Evolutionary conservation across 2,888 invertebrate genomes (phyloP).

Genomic region (Acanthosepion pharaonis): DNA sequence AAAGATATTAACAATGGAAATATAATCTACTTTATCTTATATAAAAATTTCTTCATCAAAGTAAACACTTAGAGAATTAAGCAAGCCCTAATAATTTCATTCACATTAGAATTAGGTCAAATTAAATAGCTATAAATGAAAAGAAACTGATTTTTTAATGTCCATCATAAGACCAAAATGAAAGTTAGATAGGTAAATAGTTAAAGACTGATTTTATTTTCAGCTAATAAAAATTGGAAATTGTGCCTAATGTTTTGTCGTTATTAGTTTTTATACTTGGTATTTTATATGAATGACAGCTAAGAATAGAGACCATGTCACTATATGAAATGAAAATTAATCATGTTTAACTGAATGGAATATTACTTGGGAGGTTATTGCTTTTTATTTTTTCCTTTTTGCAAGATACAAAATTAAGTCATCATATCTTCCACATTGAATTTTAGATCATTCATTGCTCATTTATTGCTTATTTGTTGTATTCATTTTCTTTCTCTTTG

Average conservation of each 20-base stretch:
- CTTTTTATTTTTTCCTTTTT: background rate
- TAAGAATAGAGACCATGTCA: background rate
- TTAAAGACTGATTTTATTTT: background rate
- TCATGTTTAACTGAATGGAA: background rate
- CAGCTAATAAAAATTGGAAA: background rate
- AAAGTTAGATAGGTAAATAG: slow-evolving; percentile 33
- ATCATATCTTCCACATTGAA: slow-evolving; percentile 43
- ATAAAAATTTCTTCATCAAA: background rate
- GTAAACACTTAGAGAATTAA: background rate
- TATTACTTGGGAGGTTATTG: background rate
- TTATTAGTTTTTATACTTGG: background rate
- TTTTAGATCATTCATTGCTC: slow-evolving; percentile 35
- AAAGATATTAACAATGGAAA: background rate
- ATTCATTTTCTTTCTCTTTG: background rate
- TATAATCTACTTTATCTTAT: background rate
- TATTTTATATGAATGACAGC: slow-evolving; percentile 8
- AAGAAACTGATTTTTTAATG: background rate
- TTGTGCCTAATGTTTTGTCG: background rate
- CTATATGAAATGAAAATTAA: slow-evolving; percentile 11
- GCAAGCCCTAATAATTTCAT: background rate
- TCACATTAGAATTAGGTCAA: background rate
- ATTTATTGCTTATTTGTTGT: background rate
- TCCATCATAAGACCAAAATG: background rate
- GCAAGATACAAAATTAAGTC: background rate
- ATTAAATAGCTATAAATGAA: background rate